A percentile compares a stretch with the other conserved stretches of the same genome.
phyloP scores from a whole-genome alignment of 2,888 invertebrate species.

The Euzetes globulus region DNA sequence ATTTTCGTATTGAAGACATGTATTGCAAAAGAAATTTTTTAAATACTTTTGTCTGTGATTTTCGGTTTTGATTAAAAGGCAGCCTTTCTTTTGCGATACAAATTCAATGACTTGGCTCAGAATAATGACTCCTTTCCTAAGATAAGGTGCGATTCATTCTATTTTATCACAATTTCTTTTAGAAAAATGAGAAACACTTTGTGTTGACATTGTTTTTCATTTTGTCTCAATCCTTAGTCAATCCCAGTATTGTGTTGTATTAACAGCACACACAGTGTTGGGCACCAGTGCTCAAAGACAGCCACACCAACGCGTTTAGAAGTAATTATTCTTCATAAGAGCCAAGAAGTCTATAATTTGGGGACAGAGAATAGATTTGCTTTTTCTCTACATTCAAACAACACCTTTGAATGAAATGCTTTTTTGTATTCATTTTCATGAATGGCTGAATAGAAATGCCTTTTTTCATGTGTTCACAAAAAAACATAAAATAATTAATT shows the following conservation, averaged over 20 bases:
- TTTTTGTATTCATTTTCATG: not conserved
- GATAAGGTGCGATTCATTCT: not conserved
- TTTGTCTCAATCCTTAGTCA: not conserved
- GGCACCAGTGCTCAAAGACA: not conserved
- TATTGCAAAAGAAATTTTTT: not conserved
- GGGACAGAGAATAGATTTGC: not conserved
- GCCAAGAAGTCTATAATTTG: not conserved
- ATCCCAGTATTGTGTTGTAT: slow-evolving; percentile 24
- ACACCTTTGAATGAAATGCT: not conserved
- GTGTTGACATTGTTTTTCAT: slow-evolving; percentile 9
- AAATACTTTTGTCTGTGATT: not conserved
- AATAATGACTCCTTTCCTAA: not conserved
- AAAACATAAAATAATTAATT: not conserved
- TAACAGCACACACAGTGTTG: not conserved
- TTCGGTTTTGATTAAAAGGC: not conserved
- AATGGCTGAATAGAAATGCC: not conserved
- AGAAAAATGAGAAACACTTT: not conserved
- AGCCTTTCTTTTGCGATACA: not conserved
- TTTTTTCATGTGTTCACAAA: not conserved
- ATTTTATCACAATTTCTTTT: not conserved
- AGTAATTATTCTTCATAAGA: not conserved
- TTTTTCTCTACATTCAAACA: not conserved
- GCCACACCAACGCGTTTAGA: not conserved
- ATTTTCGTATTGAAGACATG: not conserved
- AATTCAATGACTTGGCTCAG: not conserved